These are phyloP conservation scores for Stratiomys singularior DNA, from an alignment of 2,888 invertebrate species.

Conservation along the genomic window DNA sequence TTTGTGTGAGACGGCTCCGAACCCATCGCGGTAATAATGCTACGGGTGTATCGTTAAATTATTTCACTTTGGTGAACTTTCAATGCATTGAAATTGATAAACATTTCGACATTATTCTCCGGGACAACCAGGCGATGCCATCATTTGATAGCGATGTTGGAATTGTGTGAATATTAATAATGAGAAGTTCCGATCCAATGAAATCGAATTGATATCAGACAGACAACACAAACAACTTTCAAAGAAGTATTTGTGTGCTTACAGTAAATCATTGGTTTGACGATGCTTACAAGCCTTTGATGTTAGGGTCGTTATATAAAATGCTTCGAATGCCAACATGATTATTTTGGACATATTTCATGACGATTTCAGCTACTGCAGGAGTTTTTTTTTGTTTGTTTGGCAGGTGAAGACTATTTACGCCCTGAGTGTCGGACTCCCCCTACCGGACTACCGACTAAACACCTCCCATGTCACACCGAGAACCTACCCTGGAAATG, in stretches of 20 bases:
- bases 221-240: not conserved
- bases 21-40: constrained; percentile 21
- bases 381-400: no score
- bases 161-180: constrained; percentile 24
- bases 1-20: not conserved
- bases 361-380: no score
- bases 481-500: no score
- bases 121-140: constrained; percentile 22
- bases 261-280: no score
- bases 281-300: no score
- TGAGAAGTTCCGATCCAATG: constrained; percentile 22
- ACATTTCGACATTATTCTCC: constrained; percentile 45
- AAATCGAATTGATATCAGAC: not conserved
- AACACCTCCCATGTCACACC: no score
- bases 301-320: no score
- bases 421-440: no score
- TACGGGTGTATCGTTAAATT: constrained; percentile 50
- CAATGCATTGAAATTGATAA: constrained; percentile 43
- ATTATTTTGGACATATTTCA: no score
- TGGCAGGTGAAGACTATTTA: no score
- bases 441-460: no score
- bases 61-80: constrained; percentile 49
- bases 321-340: no score
- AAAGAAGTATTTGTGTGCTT: not conserved
- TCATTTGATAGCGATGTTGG: constrained; percentile 34